Base-by-base conservation (phyloP, 2,113 vertebrate genomes). In the Alligator sinensis region DNA sequence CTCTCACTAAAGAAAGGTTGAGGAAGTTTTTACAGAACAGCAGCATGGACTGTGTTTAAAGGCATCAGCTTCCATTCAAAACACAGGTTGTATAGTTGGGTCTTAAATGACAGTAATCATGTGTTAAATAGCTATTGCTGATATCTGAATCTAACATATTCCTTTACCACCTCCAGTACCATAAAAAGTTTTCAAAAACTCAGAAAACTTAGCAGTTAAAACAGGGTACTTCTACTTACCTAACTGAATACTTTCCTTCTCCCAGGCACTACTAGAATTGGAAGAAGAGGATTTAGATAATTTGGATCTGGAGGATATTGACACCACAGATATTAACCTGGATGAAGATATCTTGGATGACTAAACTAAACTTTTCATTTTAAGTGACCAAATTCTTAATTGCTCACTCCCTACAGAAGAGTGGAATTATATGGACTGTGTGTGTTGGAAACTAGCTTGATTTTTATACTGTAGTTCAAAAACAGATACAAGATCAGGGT, bases 271-370 rank as follows among this genome's bases (percentile, higher is more conserved):
- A 96, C 98, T 99, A 27, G 99, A 99, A 64, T 98, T 99, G 68
- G 99, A 99, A 61, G 99, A 99, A 61, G 99, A 98, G 82, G 99
- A 99, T 93, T 96, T 99, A 79, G 99, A 99, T 98, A 99, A 99
- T 97, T 97, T 99, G 98, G 99, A 99, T 79, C 97, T 99, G 94
- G 99, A 99, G 22, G 99, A 99, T 96, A 99, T 99, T 61, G 99
- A 99, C 96, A 99, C 99, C 95, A 98, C 99, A 96, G 99, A 99
- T 90, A 98, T 99, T 93, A 99, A 99, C 95, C 97, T 99, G 58
- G 99, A 99, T 94, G 99, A 99, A 92, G 99, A 99, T 82, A 99
- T 99, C 96, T 97, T 98, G 94, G 98, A 98, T 87, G 98, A 99
- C 66, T 99, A 97, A 98, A 92, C 12, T 6, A 24, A 74, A 62